These are phyloP conservation scores for Branchipolynoe longqiensis DNA, from an alignment of 2,888 invertebrate species.

Conservation along the genomic window DNA sequence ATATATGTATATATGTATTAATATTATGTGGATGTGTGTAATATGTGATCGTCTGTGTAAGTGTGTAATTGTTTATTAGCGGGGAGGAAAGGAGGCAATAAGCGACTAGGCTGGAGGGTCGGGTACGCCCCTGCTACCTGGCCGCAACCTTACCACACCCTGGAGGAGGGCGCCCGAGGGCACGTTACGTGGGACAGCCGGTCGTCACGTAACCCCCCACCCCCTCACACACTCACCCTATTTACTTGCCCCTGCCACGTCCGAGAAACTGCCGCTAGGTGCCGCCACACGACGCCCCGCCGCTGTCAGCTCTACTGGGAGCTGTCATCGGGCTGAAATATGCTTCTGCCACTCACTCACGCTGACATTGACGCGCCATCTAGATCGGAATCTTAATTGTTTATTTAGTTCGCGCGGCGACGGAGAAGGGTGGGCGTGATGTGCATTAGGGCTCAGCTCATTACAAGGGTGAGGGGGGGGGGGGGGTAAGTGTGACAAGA, in stretches of 20 bases:
- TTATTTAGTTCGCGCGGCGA: slow-evolving; percentile 25
- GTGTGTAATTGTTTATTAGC: no score
- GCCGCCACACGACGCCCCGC: no score
- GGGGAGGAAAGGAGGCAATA: no score
- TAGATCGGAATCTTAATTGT: slow-evolving; percentile 59
- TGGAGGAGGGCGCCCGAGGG: background rate
- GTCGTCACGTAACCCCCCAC: no score
- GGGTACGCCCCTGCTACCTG: background rate
- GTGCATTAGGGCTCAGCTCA: background rate
- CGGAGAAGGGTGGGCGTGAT: slow-evolving; percentile 1
- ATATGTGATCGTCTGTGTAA: no score
- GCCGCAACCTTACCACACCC: slow-evolving; percentile 3
- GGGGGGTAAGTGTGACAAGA: background rate
- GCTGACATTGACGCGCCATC: slow-evolving; percentile 40
- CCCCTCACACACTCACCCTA: no score
- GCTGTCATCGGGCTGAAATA: slow-evolving; percentile 56
- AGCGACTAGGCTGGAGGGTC: no score
- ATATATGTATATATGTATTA: no score
- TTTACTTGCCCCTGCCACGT: no score
- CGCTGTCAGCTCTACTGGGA: slow-evolving; percentile 6
- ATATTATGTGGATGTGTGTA: no score
- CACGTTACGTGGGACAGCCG: no score
- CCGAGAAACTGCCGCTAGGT: no score
- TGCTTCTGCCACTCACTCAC: slow-evolving; percentile 1
- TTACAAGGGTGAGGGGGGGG: background rate